Evolutionary conservation across 2,888 invertebrate species (phyloP).

Genomic region (Megaustenia siamemsis): DNA sequence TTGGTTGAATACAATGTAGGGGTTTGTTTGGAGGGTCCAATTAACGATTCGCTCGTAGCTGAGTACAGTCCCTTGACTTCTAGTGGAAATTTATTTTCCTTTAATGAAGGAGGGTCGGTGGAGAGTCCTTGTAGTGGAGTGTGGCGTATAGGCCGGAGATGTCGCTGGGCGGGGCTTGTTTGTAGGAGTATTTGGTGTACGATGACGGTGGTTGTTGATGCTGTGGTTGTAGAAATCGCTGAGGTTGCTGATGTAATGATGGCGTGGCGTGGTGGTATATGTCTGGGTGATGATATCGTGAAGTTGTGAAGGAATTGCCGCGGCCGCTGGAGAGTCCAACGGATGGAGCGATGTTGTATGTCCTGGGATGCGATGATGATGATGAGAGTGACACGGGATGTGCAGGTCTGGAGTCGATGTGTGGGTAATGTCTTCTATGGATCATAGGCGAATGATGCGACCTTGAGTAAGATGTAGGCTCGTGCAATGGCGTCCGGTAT

Average conservation of each 20-base stretch:
- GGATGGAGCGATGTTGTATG: neutral
- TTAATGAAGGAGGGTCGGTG: neutral
- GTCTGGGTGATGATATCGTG: neutral
- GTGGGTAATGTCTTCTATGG: neutral
- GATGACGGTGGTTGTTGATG: slow-evolving; percentile 27
- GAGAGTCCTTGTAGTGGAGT: slow-evolving; percentile 5
- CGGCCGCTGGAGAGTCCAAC: neutral
- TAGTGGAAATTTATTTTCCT: slow-evolving; percentile 48
- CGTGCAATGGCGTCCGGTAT: slow-evolving; percentile 3
- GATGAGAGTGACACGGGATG: neutral
- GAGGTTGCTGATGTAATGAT: slow-evolving; percentile 3
- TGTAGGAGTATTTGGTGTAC: slow-evolving; percentile 19
- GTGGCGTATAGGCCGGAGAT: slow-evolving; percentile 35
- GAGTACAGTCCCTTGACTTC: slow-evolving; percentile 49
- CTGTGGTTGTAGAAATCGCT: neutral
- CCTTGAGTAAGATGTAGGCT: neutral
- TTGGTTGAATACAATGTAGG: neutral
- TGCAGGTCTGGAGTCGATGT: neutral
- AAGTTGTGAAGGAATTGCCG: neutral
- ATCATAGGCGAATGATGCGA: slow-evolving; percentile 27
- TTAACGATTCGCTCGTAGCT: neutral
- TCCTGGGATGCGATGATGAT: neutral
- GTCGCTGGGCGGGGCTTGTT: slow-evolving; percentile 39
- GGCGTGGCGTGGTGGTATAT: neutral
- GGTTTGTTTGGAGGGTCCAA: neutral